Percentiles rank a stretch among this genome's conserved stretches.
Evolutionary conservation across 2,113 vertebrate species (phyloP).

Genomic region (Brienomyrus brachyistius): DNA sequence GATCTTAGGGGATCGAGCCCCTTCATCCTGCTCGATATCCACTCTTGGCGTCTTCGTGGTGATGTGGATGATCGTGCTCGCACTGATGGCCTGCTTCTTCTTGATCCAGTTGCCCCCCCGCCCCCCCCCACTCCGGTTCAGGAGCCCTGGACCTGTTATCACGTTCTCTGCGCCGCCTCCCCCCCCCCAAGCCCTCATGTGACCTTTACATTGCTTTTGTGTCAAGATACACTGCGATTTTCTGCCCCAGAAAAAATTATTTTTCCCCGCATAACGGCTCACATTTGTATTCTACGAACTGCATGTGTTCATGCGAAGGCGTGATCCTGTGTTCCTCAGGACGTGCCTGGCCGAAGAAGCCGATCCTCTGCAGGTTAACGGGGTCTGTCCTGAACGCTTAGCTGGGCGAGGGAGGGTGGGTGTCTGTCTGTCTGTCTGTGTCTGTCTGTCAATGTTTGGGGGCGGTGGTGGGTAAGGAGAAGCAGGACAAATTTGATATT

Average conservation of each 20-base stretch:
- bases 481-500: not conserved
- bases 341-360: not conserved
- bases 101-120: not conserved
- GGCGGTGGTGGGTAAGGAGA: not conserved
- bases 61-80: not conserved
- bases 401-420: not conserved
- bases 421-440: not conserved
- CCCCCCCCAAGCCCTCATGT: slow-evolving; percentile 35
- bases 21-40: not conserved
- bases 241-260: not conserved
- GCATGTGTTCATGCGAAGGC: not conserved
- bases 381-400: not conserved
- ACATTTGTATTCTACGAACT: slow-evolving; percentile 8
- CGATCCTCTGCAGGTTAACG: not conserved
- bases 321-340: not conserved
- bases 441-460: not conserved
- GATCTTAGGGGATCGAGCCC: not conserved
- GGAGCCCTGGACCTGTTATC: slow-evolving; percentile 1
- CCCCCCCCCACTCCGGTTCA: not conserved
- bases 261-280: not conserved
- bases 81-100: not conserved
- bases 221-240: slow-evolving; percentile 36
- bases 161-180: slow-evolving; percentile 30
- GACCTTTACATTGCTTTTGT: slow-evolving; percentile 44
- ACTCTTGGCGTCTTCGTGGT: not conserved